A percentile compares a stretch with the other conserved stretches of the same genome.
Evolutionary conservation across 2,888 invertebrate species (phyloP).

Genomic region (Agapostemon virescens): DNA sequence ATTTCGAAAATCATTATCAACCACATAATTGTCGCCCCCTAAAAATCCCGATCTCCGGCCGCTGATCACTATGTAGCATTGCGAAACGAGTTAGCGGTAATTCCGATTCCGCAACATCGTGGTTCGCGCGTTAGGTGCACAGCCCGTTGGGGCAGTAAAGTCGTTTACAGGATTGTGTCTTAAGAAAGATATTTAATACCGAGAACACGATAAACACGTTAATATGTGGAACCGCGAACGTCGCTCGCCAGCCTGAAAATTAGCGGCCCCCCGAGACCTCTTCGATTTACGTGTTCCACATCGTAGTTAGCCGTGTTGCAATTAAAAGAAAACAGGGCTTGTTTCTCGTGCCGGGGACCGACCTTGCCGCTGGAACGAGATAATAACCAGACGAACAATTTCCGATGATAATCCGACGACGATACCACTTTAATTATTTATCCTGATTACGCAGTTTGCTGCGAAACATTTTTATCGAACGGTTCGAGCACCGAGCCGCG

Average conservation of each 20-base stretch:
- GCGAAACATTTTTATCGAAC: no score
- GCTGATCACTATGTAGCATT: constrained; percentile 29
- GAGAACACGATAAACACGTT: constrained; percentile 60
- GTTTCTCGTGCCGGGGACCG: constrained; percentile 2
- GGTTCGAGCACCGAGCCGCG: no score
- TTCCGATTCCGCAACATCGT: constrained; percentile 42
- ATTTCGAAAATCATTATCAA: constrained; percentile 37
- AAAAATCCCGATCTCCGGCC: constrained; percentile 8
- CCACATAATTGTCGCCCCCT: constrained; percentile 26
- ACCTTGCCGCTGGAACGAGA: constrained; percentile 20
- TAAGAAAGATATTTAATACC: constrained; percentile 64
- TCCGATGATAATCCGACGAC: not conserved
- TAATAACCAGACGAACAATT: not conserved
- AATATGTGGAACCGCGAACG: constrained; percentile 57
- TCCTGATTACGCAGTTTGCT: no score
- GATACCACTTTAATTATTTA: not conserved
- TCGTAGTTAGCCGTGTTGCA: constrained; percentile 26
- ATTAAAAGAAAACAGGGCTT: constrained; percentile 29
- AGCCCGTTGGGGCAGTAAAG: constrained; percentile 52
- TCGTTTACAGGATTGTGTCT: constrained; percentile 58
- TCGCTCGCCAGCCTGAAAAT: constrained; percentile 49
- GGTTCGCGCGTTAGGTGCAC: constrained; percentile 35
- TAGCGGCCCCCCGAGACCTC: constrained; percentile 37
- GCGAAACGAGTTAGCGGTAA: constrained; percentile 38
- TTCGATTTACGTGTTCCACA: constrained; percentile 57